Evolutionary conservation across 2,888 invertebrate species (phyloP).

Genomic region (Diogma glabrata): DNA sequence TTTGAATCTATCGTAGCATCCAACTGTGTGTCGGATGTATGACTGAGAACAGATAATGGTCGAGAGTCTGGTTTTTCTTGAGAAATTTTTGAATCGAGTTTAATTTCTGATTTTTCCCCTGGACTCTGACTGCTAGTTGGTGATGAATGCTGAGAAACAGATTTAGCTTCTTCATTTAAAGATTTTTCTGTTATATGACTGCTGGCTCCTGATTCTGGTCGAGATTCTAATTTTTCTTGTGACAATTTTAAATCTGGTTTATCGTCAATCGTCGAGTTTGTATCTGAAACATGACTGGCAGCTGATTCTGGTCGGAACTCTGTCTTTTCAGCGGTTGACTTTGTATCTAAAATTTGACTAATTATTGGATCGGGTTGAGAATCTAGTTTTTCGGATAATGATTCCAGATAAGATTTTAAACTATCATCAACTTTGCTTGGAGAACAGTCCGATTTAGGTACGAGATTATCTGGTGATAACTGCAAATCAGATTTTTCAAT

Average conservation of each 20-base stretch:
- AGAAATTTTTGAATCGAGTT: neutral
- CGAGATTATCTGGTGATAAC: constrained; percentile 1
- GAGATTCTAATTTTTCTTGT: constrained; percentile 14
- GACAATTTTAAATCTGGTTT: constrained; percentile 15
- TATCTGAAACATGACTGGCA: too few relatives aligned
- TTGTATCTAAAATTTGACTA: too few relatives aligned
- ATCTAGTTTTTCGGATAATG: too few relatives aligned
- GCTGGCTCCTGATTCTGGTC: constrained; percentile 12
- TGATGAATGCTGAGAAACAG: neutral
- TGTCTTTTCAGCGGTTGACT: too few relatives aligned
- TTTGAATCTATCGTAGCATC: neutral
- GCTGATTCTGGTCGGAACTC: too few relatives aligned
- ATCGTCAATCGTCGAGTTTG: constrained; percentile 1
- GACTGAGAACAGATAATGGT: constrained; percentile 8
- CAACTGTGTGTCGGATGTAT: neutral
- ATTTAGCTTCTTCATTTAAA: neutral
- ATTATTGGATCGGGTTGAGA: too few relatives aligned
- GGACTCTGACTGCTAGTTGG: neutral
- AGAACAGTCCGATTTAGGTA: too few relatives aligned
- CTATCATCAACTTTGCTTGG: neutral
- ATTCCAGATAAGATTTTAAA: neutral
- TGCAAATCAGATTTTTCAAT: too few relatives aligned
- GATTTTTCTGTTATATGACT: constrained; percentile 16
- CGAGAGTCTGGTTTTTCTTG: constrained; percentile 11
- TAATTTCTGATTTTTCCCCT: neutral